Evolutionary conservation across 2,888 invertebrate genomes (phyloP), one percentile per base, ranked within the genome.

Genomic region (Eilema sororculum): DNA sequence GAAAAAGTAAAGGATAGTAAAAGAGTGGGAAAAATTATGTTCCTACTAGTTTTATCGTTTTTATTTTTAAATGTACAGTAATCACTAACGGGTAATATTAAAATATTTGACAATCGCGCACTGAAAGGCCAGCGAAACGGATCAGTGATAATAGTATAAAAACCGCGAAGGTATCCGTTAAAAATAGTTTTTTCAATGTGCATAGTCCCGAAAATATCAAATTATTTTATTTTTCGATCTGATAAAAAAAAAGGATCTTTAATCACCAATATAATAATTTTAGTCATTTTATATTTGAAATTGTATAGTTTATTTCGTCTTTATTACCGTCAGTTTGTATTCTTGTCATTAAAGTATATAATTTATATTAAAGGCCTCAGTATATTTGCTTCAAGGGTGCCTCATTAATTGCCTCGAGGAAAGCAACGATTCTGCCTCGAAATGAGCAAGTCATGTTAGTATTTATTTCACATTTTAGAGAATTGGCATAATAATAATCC

Each of bases 381-480:
- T 0, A 58, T 13, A 5, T 58, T 12, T n/a, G 12, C 61, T 28
- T 61, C 33, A 25, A 33, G 24, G 37, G 22, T 28, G 28, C 30
- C 28, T 28, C 25, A 6, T 33, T n/a, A 37, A 28, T 41, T 65
- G 65, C 56, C 65, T 65, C 65, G 56, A 30, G 30, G 33, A 56
- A 56, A 65, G 56, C 28, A 46, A 33, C 13, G 56, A 57, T 65
- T 58, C 24, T 58, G 58, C 37, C 33, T 57, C 25, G 65, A 24
- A 24, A 2, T 33, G 24, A 65, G 65, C 33, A 57, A 24, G 2
- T 33, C 24, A 33, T 28, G 1, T 13, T 3, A 46, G 52, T 52
- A n/a, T 52, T 52, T 52, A 52, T 52, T 46, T 46, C n/a, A 52
- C n/a, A n/a, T 52, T 52, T 52, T 8, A n/a, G n/a, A 52, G 52